Evolutionary conservation across 2,888 invertebrate species (phyloP), one percentile per base, ranked within the genome.

Genomic region (Luperina testacea): DNA sequence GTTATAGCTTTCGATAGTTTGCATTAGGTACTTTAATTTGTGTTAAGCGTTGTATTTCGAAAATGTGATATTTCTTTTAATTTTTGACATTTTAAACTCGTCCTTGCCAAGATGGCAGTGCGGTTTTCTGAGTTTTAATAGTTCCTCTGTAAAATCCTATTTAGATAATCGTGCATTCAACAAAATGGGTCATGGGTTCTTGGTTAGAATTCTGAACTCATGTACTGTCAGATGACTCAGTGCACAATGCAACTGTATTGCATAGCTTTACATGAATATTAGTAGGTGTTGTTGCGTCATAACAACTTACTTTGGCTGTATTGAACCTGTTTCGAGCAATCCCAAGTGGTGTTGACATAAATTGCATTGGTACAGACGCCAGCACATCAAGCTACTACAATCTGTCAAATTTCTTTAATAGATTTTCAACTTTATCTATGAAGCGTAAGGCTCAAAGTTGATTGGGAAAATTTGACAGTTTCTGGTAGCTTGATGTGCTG

Each of bases 161-260:
- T 71, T 38, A 67, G 71, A 63, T 61, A 82, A 57, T 61, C 59
- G 77, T 81, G 82, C 63, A 76, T 76, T 59, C 38, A 80, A 72
- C 20, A 45, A 71, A 65, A 32, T 77, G 64, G 77, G 73, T 74
- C 77, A 77, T 77, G 63, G 67, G 20, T 27, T 61, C 63, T 73
- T 32, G n/a, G 45, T 72, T 78, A 38, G 64, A 64, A 82, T 71
- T 73, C 59, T 76, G 67, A 76, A 67, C 75, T 53, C 72, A 42
- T 70, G 82, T 74, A 81, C 78, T 85, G 53, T 84, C 3, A 15
- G 67, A 82, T 84, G 86, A 84, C 72, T 82, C 86, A 84, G n/a
- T 57, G 70, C 38, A 73, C 63, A 82, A 53, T 85, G 71, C 86
- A 85, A 71, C 74, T 75, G 76, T 75, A 72, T 70, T 81, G 85